Conservation (phyloP, 2,797 vertebrate genomes). For the Petrocephalus schoutedeni region DNA sequence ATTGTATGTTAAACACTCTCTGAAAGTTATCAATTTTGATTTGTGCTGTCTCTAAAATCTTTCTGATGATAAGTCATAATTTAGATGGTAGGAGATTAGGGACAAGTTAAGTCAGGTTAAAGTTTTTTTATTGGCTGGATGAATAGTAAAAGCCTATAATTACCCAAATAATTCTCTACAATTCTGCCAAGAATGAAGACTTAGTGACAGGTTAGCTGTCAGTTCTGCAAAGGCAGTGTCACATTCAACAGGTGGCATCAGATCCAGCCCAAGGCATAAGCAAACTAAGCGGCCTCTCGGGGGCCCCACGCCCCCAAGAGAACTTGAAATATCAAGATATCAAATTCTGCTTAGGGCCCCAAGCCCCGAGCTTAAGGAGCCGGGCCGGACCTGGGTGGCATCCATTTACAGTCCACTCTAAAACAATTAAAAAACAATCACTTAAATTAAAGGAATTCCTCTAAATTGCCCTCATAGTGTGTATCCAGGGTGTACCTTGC, state of each 20-base stretch:
- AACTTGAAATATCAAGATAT: too few species aligned
- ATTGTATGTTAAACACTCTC: not conserved
- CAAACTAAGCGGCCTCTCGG: too few species aligned
- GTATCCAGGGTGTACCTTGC: not conserved
- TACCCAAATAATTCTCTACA: not conserved
- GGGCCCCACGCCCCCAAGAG: too few species aligned
- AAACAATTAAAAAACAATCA: not conserved
- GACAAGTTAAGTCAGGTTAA: not conserved
- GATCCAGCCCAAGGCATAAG: too few species aligned
- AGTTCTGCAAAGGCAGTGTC: not conserved
- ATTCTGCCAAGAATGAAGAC: not conserved
- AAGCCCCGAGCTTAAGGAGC: too few species aligned
- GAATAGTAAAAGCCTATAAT: not conserved
- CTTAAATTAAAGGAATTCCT: not conserved
- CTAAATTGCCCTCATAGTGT: not conserved
- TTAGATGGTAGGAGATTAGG: not conserved
- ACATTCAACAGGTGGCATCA: not conserved
- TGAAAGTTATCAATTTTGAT: not conserved
- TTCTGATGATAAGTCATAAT: not conserved
- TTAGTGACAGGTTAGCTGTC: not conserved
- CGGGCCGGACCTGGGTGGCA: not conserved
- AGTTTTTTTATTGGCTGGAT: not conserved
- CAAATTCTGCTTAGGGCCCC: too few species aligned
- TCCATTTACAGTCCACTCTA: not conserved
- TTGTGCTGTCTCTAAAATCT: not conserved